phyloP scores from a whole-genome alignment of 2,888 invertebrate genomes.

The Cylindroiulus punctatus region DNA sequence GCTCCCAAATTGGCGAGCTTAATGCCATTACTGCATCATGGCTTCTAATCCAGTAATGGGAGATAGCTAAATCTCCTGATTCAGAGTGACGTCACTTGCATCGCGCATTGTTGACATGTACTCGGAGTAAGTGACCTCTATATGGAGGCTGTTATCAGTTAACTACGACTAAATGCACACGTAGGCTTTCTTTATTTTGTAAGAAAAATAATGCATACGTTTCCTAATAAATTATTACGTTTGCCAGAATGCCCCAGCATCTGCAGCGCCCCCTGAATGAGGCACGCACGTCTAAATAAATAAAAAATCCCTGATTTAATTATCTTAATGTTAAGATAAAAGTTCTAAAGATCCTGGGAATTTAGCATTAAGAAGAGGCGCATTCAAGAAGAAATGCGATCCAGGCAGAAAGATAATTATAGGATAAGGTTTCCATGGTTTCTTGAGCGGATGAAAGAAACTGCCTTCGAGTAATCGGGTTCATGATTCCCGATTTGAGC shows the following conservation, averaged over 20 bases:
- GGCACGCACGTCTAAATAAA: background rate
- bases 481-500: background rate
- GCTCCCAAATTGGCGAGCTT: background rate
- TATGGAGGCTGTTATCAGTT: no score
- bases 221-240: no score
- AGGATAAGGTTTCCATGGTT: conserved; percentile 35
- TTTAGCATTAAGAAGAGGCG: background rate
- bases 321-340: background rate
- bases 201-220: no score
- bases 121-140: no score
- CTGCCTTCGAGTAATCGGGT: background rate
- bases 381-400: conserved; percentile 7
- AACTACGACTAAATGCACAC: no score
- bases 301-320: background rate
- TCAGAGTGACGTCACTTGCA: no score
- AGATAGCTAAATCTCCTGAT: no score
- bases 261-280: background rate
- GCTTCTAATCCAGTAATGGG: background rate
- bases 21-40: conserved; percentile 10
- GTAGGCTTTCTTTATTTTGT: no score
- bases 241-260: no score
- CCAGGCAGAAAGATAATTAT: conserved; percentile 10
- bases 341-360: background rate
- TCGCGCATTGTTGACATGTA: no score
- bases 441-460: background rate